Base-by-base conservation (phyloP, 2,113 vertebrate genomes). In the Tachuris rubrigastra region DNA sequence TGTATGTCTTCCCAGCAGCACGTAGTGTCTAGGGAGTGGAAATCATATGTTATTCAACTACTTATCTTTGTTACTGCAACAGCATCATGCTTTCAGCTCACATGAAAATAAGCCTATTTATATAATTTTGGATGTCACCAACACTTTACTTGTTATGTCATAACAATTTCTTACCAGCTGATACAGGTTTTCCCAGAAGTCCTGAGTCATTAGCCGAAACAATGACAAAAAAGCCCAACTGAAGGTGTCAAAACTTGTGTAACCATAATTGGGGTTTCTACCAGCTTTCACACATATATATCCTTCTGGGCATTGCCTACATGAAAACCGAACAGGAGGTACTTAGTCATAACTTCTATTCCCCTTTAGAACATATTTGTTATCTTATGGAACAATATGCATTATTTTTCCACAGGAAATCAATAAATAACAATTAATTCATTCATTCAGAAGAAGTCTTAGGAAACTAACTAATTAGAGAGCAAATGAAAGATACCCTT, bases 141-240 rank as follows among this genome's bases (percentile, higher is more conserved):
- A 76, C 24, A 59, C 9, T 67, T 87, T 81, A 55, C 4, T 59
- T 49, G 56, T 89, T 79, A 77, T 56, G 23, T 82, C 27, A 81
- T 37, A 69, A 68, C 83, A 59, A 39, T 56, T 82, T 59, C 97
- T 95, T 95, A 99, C 99, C 99, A 99, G 96, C 90, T 99, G 99
- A 87, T 99, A 99, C 85, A 99, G 99, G 65, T 98, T 99, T 92
- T 99, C 99, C 99, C 99, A 99, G 95, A 87, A 99, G 94, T 99
- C 99, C 90, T 99, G 99, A 96, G 99, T 99, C 99, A 99, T 99
- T 49, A 99, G 98, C 81, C 99, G 98, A 95, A 99, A 99, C 21
- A 99, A 98, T 23, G 99, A 98, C 56, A 99, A 97, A 56, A 99
- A 99, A 75, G 99, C 99, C 99, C 99, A 99, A 15, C 99, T 99